These are phyloP conservation scores for Manis pentadactyla DNA, from an alignment of 2,797 vertebrate species.

Conservation along the genomic window DNA sequence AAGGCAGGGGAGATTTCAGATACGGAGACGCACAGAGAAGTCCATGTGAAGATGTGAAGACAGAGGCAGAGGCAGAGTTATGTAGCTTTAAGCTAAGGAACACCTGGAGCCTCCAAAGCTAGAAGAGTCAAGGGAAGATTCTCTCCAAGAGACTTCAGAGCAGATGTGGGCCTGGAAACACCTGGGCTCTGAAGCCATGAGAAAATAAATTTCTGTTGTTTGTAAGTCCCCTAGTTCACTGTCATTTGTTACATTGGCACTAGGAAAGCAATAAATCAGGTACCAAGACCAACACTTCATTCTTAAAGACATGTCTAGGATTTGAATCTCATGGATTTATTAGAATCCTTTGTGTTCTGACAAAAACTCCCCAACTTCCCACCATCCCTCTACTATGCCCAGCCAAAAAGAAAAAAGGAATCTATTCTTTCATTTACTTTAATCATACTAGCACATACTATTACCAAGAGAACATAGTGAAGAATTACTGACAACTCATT, in stretches of 20 bases:
- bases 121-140: background rate
- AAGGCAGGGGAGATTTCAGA: background rate
- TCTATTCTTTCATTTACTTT: constrained; percentile 48
- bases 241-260: background rate
- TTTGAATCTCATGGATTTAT: constrained; percentile 1
- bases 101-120: background rate
- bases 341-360: constrained; percentile 43
- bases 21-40: background rate
- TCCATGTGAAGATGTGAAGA: accelerated
- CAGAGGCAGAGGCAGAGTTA: background rate
- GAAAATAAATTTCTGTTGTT: background rate
- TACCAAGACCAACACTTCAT: background rate
- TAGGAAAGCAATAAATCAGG: background rate
- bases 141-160: background rate
- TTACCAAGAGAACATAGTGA: constrained; percentile 33
- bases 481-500: constrained; percentile 41
- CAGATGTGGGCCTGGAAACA: background rate
- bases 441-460: background rate
- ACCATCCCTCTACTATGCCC: background rate
- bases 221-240: background rate
- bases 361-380: background rate
- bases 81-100: background rate
- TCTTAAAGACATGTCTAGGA: background rate
- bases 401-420: constrained; percentile 17
- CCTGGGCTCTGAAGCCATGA: background rate